phyloP scores from a whole-genome alignment of 2,888 invertebrate genomes.

The Drosophila recens region DNA sequence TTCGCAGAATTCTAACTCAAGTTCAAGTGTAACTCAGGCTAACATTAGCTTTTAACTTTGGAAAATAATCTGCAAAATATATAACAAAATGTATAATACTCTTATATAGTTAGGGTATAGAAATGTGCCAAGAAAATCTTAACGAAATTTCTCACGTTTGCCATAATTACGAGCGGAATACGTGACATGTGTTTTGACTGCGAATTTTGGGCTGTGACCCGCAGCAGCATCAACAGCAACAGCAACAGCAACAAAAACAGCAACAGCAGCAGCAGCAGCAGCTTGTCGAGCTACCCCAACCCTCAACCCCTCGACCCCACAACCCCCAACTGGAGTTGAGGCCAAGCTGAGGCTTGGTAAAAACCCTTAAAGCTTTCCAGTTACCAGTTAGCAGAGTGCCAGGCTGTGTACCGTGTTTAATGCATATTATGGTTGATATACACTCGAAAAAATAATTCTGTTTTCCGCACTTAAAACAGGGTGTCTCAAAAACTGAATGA shows the following conservation, averaged over 20 bases:
- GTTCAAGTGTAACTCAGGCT: no score
- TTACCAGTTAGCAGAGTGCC: not conserved
- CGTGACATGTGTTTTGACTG: slow-evolving; percentile 82
- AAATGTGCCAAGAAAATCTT: slow-evolving; percentile 79
- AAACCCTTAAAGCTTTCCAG: slow-evolving; percentile 24
- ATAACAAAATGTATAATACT: not conserved
- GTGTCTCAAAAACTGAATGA: no score
- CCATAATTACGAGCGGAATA: slow-evolving; percentile 81
- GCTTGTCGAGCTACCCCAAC: slow-evolving; percentile 40
- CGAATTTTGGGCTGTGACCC: slow-evolving; percentile 60
- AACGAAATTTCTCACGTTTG: slow-evolving; percentile 82
- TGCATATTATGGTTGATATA: not conserved
- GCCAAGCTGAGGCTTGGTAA: not conserved
- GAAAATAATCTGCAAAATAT: not conserved
- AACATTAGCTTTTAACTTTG: no score
- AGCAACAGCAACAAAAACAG: no score
- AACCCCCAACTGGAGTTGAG: not conserved
- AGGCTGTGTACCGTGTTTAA: not conserved
- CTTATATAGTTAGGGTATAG: slow-evolving; percentile 38
- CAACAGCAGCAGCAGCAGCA: slow-evolving; percentile 26
- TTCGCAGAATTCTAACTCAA: no score
- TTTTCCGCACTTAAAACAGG: no score
- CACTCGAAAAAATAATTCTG: no score
- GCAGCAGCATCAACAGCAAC: slow-evolving; percentile 2
- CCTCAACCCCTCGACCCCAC: not conserved